Conservation (phyloP, 2,113 vertebrate species). For the Thermophis baileyi region DNA sequence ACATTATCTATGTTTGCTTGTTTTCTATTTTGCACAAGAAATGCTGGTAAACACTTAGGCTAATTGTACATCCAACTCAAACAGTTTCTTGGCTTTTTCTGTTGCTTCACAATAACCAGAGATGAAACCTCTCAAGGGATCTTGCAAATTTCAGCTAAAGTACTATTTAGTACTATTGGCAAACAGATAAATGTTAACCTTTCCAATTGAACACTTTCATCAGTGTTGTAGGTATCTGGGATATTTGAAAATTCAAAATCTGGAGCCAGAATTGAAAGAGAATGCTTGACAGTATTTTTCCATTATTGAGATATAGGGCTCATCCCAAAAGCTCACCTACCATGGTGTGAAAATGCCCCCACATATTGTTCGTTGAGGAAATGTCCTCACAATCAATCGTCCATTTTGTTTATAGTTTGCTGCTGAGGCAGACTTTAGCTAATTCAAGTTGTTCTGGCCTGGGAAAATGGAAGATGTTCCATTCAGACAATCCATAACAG, state of each 20-base stretch:
- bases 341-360: background rate
- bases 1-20: conserved; percentile 67
- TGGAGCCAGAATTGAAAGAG: background rate
- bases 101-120: conserved; percentile 10
- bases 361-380: background rate
- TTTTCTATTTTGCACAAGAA: conserved; percentile 66
- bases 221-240: background rate
- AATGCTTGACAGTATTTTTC: background rate
- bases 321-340: background rate
- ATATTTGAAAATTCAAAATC: background rate
- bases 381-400: background rate
- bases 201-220: background rate
- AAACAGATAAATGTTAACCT: background rate
- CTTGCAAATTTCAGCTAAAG: conserved; percentile 40
- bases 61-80: conserved; percentile 78
- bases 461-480: background rate
- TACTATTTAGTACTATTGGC: background rate
- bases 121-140: conserved; percentile 25
- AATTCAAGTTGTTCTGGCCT: background rate
- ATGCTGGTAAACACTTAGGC: conserved; percentile 39
- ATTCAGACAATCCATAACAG: background rate
- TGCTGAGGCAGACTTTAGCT: background rate
- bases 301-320: background rate
- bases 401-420: background rate
- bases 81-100: conserved; percentile 60